These are phyloP conservation scores for Proteles cristata DNA, from an alignment of 2,113 vertebrate genomes.

Conservation along the genomic window DNA sequence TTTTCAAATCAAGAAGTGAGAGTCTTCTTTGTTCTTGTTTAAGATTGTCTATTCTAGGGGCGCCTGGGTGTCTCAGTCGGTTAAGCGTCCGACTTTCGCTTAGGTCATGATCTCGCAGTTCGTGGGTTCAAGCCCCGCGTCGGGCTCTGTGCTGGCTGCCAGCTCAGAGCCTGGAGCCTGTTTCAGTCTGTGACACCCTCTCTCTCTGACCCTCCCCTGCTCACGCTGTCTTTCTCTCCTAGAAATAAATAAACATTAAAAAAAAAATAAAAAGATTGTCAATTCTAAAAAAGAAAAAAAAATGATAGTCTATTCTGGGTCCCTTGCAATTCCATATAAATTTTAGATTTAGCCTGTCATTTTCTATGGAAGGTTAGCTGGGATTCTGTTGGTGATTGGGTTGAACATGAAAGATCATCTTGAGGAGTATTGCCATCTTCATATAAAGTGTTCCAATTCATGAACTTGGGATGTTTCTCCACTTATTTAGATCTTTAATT, in stretches of 20 bases:
- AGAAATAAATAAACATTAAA: no score
- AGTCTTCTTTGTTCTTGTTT: not conserved
- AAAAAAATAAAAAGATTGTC: not conserved
- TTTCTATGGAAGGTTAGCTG: conserved; percentile 1
- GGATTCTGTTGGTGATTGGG: not conserved
- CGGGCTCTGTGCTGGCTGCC: no score
- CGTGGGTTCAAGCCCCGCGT: no score
- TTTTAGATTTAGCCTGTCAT: not conserved
- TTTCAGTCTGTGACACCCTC: no score
- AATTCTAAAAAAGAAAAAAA: not conserved
- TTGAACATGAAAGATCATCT: not conserved
- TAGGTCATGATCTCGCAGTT: no score
- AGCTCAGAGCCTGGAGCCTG: no score
- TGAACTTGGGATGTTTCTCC: not conserved
- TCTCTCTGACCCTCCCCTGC: no score
- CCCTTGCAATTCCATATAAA: not conserved
- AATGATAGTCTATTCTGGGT: not conserved
- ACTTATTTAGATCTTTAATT: not conserved
- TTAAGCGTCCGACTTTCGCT: no score
- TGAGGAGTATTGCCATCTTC: not conserved
- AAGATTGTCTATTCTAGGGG: not conserved
- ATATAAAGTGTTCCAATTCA: not conserved
- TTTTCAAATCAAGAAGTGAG: not conserved
- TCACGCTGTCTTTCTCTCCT: no score
- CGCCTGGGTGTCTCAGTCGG: no score